phyloP scores from a whole-genome alignment of 2,113 vertebrate genomes.

The Brachirus orientalis region DNA sequence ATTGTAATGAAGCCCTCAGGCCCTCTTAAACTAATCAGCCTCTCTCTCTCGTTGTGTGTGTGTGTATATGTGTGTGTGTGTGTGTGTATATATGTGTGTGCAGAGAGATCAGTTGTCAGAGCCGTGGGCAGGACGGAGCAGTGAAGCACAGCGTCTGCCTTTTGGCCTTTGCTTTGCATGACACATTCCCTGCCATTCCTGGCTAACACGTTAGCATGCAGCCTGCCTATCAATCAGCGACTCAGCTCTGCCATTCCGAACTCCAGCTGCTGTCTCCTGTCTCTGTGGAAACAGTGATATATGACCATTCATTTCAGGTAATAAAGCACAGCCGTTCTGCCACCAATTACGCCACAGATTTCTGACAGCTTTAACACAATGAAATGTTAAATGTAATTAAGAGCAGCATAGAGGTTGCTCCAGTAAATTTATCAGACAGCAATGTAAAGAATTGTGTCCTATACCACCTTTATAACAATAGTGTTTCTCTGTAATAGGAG shows the following conservation, averaged over 20 bases:
- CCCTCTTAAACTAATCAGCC: slow-evolving; percentile 75
- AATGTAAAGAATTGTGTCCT: too few relatives aligned
- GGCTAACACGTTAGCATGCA: slow-evolving; percentile 43
- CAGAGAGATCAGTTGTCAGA: slow-evolving; percentile 66
- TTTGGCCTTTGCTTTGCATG: slow-evolving; percentile 48
- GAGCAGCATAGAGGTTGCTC: neutral
- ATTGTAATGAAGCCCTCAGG: slow-evolving; percentile 77
- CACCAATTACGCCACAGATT: neutral
- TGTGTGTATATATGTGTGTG: neutral
- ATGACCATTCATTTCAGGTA: slow-evolving; percentile 39
- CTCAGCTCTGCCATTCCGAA: slow-evolving; percentile 6
- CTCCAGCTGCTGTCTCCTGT: slow-evolving; percentile 51
- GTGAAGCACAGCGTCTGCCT: slow-evolving; percentile 33
- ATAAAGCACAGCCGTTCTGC: slow-evolving; percentile 15
- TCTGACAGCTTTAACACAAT: slow-evolving; percentile 9
- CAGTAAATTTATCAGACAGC: neutral
- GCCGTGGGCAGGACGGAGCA: slow-evolving; percentile 41
- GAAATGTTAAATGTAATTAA: neutral
- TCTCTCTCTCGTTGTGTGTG: slow-evolving; percentile 20
- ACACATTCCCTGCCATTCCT: slow-evolving; percentile 50
- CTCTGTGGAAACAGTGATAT: slow-evolving; percentile 21
- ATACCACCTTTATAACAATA: neutral
- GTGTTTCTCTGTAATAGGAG: neutral
- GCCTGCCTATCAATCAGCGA: slow-evolving; percentile 32
- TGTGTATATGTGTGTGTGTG: neutral